Evolutionary conservation across 2,113 vertebrate species (phyloP).

Genomic region (Rhinoderma darwinii): DNA sequence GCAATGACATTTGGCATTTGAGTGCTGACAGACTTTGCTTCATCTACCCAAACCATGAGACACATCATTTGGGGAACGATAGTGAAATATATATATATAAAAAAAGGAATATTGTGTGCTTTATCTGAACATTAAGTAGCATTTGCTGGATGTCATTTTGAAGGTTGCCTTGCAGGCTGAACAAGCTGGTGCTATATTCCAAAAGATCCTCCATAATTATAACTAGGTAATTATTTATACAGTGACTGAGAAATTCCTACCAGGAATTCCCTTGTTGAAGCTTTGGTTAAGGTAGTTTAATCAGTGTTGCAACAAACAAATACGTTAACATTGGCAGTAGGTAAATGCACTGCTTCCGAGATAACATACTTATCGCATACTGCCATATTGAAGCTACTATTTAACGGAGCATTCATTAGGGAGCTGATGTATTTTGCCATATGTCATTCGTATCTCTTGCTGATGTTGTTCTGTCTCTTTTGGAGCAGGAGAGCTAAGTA

Average conservation of each 20-base stretch:
- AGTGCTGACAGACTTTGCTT: background rate
- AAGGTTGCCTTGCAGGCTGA: background rate
- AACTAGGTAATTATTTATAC: constrained; percentile 1
- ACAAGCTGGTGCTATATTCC: background rate
- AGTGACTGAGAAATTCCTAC: background rate
- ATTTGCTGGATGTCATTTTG: background rate
- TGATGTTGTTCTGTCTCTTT: background rate
- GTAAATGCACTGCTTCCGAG: background rate
- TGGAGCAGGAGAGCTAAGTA: too few relatives aligned
- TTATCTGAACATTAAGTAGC: background rate
- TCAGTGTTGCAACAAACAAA: background rate
- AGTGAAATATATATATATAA: background rate
- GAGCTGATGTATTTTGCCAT: background rate
- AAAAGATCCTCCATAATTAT: background rate
- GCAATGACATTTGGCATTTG: constrained; percentile 1
- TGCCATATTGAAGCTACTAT: background rate
- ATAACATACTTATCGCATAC: background rate
- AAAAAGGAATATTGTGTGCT: background rate
- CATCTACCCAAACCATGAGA: background rate
- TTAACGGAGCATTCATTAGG: background rate
- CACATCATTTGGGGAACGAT: background rate
- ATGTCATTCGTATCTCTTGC: background rate
- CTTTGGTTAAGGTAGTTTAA: background rate
- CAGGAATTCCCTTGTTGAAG: background rate
- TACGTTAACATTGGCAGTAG: background rate